Evolutionary conservation across 1,140 invertebrate species (phyloP).

Genomic region (Lysiphlebus fabarum): DNA sequence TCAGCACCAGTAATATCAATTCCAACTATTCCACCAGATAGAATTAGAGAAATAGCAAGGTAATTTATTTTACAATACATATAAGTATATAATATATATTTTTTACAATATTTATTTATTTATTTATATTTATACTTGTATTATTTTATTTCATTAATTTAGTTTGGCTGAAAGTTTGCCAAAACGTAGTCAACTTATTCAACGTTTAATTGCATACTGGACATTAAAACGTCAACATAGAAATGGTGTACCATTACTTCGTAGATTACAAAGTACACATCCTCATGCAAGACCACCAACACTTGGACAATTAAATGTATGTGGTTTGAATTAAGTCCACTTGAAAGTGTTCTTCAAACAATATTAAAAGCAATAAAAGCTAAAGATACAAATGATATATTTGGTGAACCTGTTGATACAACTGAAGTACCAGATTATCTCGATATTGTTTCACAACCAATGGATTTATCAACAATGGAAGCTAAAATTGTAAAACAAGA

Average conservation of each 20-base stretch:
- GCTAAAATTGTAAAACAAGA: constrained; percentile 72
- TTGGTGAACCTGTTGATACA: constrained; percentile 87
- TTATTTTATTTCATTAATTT: constrained; percentile 24
- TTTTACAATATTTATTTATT: constrained; percentile 18
- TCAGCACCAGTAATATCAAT: constrained; percentile 89
- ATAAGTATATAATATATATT: too few relatives aligned
- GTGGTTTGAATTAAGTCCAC: constrained; percentile 77
- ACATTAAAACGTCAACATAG: constrained; percentile 91
- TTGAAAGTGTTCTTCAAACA: constrained; percentile 72
- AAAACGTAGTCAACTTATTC: constrained; percentile 83
- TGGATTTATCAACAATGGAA: constrained; percentile 94
- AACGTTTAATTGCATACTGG: constrained; percentile 88
- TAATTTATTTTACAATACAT: too few relatives aligned
- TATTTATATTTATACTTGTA: constrained; percentile 15
- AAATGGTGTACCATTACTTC: constrained; percentile 91
- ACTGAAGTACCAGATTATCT: constrained; percentile 90
- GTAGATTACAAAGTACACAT: constrained; percentile 76
- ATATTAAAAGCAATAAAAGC: constrained; percentile 74
- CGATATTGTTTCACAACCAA: constrained; percentile 87
- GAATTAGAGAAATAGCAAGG: constrained; percentile 78
- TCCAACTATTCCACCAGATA: constrained; percentile 88
- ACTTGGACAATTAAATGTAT: constrained; percentile 61
- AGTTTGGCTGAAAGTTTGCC: constrained; percentile 57
- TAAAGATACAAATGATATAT: constrained; percentile 83
- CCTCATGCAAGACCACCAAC: constrained; percentile 54